Base-by-base conservation (phyloP, 2,113 vertebrate species). In the Chloropsis hardwickii region DNA sequence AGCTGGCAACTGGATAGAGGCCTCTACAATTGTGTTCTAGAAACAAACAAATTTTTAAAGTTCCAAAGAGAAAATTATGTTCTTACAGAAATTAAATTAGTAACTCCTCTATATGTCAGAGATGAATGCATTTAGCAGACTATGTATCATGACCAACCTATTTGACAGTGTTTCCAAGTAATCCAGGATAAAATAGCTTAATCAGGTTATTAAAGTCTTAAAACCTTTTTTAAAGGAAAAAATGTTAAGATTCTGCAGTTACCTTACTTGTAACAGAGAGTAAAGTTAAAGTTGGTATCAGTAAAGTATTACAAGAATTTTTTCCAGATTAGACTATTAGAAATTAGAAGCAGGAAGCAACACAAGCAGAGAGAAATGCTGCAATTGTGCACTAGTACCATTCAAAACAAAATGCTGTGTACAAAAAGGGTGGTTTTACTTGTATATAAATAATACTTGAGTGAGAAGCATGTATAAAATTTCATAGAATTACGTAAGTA, bases 11-110 rank as follows among this genome's bases (percentile, higher is more conserved):
- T 99, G 99, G 76, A 99, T 98, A 7, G 99, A 99, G 6, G 99
- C 99, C 94, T 99, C 99, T 35, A 99, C 96, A n/a, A 99, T 79
- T 1, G 99, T 99, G 95, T 98, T 99, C 99, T 99, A 91, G 6
- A 94, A 97, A 94, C 19, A 96, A 94, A 45, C 15, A 94, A 11
- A 60, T 88, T 85, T 83, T 88, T 31, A 44, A 25, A 58, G 8
- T 69, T 56, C 81, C 40, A 81, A 71, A 80, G 85, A 73, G 67
- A 72, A 86, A 73, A 48, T 25, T 2, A 28, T 42, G 47, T 40
- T 85, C 29, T 42, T 51, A 48, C 6, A 70, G 47, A 89, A 28
- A 78, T 50, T 40, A 73, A 69, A 58, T 61, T 40, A 70, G 50
- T 42, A 77, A 20, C 12, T 70, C 8, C 14, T 45, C 53, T 47